A percentile compares a stretch with the other conserved stretches of the same genome.
These are phyloP conservation scores for Sabatieria punctata DNA, from an alignment of 2,888 invertebrate species.

Conservation along the genomic window DNA sequence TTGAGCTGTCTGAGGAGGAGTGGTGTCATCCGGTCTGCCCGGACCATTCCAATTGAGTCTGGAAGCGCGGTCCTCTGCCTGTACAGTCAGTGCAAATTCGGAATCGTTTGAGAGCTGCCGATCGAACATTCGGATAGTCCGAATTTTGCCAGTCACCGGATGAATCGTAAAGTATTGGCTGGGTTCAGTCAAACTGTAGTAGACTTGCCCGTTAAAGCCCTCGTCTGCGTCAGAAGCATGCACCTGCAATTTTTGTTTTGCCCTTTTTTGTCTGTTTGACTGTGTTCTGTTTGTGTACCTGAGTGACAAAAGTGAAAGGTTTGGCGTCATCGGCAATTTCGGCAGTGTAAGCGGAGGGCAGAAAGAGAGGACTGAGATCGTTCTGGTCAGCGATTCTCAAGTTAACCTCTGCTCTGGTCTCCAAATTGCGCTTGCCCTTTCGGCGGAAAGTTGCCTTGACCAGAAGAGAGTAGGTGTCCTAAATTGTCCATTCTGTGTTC, in stretches of 20 bases:
- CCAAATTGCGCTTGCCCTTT: slow-evolving; percentile 35
- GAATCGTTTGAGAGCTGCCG: slow-evolving; percentile 39
- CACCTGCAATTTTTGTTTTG: slow-evolving; percentile 32
- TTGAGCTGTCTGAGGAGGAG: too few species aligned
- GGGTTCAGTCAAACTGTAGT: slow-evolving; percentile 52
- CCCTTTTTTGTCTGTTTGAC: slow-evolving; percentile 14
- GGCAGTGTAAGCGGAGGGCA: slow-evolving; percentile 66
- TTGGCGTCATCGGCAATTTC: slow-evolving; percentile 52
- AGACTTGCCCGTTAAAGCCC: slow-evolving; percentile 87
- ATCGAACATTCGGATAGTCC: slow-evolving; percentile 62
- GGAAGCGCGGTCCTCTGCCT: slow-evolving; percentile 67
- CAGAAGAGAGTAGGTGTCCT: slow-evolving; percentile 31
- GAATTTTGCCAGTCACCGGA: slow-evolving; percentile 74
- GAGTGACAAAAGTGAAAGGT: not conserved
- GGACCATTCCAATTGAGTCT: too few species aligned
- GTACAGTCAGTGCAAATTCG: slow-evolving; percentile 55
- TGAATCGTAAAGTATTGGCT: slow-evolving; percentile 69
- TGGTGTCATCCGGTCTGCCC: too few species aligned
- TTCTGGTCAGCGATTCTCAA: slow-evolving; percentile 33
- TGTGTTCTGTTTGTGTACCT: slow-evolving; percentile 1
- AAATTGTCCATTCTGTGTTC: slow-evolving; percentile 2
- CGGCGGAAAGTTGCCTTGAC: slow-evolving; percentile 47
- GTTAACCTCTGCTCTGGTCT: slow-evolving; percentile 20
- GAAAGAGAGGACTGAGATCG: slow-evolving; percentile 81
- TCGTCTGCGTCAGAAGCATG: slow-evolving; percentile 86